Evolutionary conservation across 2,797 vertebrate genomes (phyloP).

Genomic region (Bucorvus abyssinicus): DNA sequence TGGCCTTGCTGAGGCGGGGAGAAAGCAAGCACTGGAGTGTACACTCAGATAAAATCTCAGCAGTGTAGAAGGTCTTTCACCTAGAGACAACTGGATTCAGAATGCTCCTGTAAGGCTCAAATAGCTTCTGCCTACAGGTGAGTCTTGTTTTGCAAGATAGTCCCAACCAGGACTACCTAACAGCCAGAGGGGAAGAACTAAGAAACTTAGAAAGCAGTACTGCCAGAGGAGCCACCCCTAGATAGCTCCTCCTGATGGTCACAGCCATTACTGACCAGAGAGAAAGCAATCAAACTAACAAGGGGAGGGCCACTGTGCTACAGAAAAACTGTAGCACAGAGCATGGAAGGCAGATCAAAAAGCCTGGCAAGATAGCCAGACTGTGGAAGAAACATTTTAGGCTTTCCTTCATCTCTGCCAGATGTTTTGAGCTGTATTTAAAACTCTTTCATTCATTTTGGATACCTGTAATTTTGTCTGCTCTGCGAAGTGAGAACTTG

Average conservation of each 20-base stretch:
- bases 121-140: neutral
- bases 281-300: neutral
- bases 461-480: neutral
- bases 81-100: neutral
- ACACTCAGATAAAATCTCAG: neutral
- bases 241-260: neutral
- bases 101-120: neutral
- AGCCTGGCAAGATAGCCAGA: neutral
- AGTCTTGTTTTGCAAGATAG: neutral
- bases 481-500: neutral
- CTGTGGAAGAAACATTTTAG: neutral
- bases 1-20: neutral
- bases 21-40: neutral
- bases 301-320: neutral
- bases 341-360: neutral
- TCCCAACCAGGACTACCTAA: neutral
- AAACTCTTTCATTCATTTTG: neutral
- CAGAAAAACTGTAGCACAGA: neutral
- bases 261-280: neutral
- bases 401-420: neutral
- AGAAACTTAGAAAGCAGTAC: neutral
- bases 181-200: neutral
- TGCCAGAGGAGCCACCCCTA: neutral
- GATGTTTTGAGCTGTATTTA: neutral
- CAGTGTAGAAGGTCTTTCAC: neutral